These are phyloP conservation scores for Sycophila texana DNA, from an alignment of 2,888 invertebrate genomes.

Conservation along the genomic window DNA sequence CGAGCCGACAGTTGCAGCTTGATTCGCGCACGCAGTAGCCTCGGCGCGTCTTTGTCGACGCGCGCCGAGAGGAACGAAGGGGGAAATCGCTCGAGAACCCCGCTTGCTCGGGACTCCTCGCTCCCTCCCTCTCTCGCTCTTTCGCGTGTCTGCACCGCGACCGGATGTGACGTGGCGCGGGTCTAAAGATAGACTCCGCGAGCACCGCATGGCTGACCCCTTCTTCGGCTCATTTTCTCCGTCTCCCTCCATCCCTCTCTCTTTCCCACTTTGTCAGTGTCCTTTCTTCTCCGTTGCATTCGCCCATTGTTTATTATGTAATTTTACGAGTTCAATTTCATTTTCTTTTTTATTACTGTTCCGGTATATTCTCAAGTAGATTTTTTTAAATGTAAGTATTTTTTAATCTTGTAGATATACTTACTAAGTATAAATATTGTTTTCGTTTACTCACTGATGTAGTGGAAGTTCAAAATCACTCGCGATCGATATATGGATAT, in stretches of 20 bases:
- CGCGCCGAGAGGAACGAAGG: not conserved
- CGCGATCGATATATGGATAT: not conserved
- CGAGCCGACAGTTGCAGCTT: no score
- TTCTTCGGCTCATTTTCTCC: conserved; percentile 30
- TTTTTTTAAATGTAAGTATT: not conserved
- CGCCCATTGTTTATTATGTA: conserved; percentile 10
- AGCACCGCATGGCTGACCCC: conserved; percentile 59
- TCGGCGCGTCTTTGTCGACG: not conserved
- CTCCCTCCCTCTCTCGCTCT: conserved; percentile 41
- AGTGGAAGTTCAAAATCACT: no score
- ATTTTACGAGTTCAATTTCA: not conserved
- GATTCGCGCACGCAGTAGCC: not conserved
- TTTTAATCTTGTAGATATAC: no score
- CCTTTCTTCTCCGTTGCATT: not conserved
- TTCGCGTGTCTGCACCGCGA: conserved; percentile 50
- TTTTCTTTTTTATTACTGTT: no score
- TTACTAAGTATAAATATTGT: no score
- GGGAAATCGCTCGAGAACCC: not conserved
- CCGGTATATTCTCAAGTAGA: no score
- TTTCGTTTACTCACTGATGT: no score
- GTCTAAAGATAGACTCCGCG: conserved; percentile 69
- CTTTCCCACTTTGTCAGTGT: not conserved
- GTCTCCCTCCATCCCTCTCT: no score
- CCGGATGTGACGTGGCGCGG: conserved; percentile 70
- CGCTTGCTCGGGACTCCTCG: conserved; percentile 57